Base-by-base conservation (phyloP, 2,797 vertebrate genomes). In the Danio jaintianensis region DNA sequence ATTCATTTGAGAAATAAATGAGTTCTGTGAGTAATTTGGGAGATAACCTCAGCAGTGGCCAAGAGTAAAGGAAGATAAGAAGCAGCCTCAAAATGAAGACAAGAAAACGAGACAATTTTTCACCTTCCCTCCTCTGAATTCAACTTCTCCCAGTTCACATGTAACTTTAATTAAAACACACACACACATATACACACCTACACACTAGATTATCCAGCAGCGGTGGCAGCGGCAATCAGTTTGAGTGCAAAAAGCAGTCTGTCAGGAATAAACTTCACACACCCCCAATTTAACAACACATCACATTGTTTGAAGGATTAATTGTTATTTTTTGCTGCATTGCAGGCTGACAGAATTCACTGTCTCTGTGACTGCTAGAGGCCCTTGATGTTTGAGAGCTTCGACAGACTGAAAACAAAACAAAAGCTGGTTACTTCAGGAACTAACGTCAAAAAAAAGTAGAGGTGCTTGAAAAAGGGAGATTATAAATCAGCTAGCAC, bases 1-100 rank as follows among this genome's bases (percentile, higher is more conserved):
- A 94, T 93, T 93, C 92, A 93, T 92, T 91, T 90, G 92, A 89
- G 92, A 89, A 94, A 94, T 93, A 93, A 93, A 94, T 93, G 89
- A 92, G 91, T 91, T 93, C 85, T 91, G 91, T 88, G 91, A 88
- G 92, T 93, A 93, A 94, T 93, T 94, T 83, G 90, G 90, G 87
- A 92, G 92, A 93, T 94, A 94, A 93, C 92, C 90, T 91, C 89
- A 78, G 84, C 88, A 76, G 90, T 88, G 90, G 90, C 88, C 66
- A 75, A 87, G 89, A 88, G 90, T 88, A 89, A 85, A 83, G 68
- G 80, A 70, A 93, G 93, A 93, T 93, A 93, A 94, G 92, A 87
- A 84, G 81, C 74, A 82, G 87, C 84, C 81, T 83, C 86, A 90
- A 87, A 92, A 91, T 86, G 87, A 91, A 92, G 92, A 92, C 91